Conservation (phyloP, 1,140 invertebrate species). For the Theocolax elegans region DNA sequence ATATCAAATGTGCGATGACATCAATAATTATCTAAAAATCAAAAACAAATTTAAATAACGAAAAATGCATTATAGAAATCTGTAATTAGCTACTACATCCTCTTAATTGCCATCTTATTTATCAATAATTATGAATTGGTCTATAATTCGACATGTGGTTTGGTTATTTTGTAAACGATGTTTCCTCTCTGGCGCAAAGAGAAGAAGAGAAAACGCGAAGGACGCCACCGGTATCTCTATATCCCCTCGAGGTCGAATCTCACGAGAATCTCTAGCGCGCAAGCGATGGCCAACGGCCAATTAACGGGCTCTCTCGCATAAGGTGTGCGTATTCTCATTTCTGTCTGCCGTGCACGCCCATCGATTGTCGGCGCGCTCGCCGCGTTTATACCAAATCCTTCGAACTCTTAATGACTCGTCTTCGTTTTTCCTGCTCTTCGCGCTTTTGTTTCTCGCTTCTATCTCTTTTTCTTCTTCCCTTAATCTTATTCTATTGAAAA, state of each 20-base stretch:
- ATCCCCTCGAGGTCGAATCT: conserved; percentile 39
- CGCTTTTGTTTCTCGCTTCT: conserved; percentile 25
- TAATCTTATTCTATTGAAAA: too few species aligned
- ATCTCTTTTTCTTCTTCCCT: background rate
- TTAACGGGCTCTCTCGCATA: conserved; percentile 32
- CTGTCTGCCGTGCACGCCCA: background rate
- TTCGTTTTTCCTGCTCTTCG: conserved; percentile 29
- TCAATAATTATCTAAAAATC: too few species aligned
- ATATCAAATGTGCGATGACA: too few species aligned
- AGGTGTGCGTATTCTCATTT: background rate
- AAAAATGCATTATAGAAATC: too few species aligned
- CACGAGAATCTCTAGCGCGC: conserved; percentile 32
- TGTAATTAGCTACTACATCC: too few species aligned
- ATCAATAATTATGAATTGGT: too few species aligned
- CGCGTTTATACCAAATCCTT: too few species aligned
- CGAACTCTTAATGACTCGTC: conserved; percentile 22
- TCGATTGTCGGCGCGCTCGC: conserved; percentile 34
- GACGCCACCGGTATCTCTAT: conserved; percentile 23
- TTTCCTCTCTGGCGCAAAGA: too few species aligned
- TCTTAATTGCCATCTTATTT: too few species aligned
- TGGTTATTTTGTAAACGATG: too few species aligned
- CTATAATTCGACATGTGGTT: too few species aligned
- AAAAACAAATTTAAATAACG: too few species aligned
- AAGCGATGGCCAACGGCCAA: conserved; percentile 33
- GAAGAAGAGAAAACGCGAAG: conserved; percentile 19